phyloP scores from a whole-genome alignment of 2,888 invertebrate species.

The Tromatobia lineatoria region DNA sequence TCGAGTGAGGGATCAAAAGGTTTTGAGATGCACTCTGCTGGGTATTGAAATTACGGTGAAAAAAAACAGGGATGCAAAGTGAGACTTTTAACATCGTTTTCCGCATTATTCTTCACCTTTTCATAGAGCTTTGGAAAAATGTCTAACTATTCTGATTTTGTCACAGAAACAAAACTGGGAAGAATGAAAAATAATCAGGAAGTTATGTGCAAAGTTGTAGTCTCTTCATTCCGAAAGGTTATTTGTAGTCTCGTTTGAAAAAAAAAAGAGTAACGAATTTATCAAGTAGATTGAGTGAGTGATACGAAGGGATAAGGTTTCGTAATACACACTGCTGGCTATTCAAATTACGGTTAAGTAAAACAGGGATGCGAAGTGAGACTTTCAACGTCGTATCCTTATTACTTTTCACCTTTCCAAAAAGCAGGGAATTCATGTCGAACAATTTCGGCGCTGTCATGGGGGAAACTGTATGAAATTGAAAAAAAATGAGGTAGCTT shows the following conservation, averaged over 20 bases:
- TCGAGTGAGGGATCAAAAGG: conserved; percentile 7
- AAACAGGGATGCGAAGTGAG: neutral
- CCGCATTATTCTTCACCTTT: neutral
- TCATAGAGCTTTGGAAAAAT: too few species aligned
- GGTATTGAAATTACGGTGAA: neutral
- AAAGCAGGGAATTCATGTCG: too few species aligned
- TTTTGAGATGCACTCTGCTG: neutral
- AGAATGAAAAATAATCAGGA: too few species aligned
- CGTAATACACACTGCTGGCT: neutral
- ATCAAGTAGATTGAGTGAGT: conserved; percentile 20
- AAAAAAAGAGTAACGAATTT: conserved; percentile 20
- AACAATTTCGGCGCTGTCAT: too few species aligned
- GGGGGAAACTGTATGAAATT: too few species aligned
- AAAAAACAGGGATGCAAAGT: neutral
- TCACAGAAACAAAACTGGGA: too few species aligned
- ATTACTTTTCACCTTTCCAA: neutral
- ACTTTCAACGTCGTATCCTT: neutral
- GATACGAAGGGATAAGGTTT: neutral
- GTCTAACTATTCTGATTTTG: too few species aligned
- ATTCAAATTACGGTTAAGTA: neutral
- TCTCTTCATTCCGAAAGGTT: too few species aligned
- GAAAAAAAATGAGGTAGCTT: too few species aligned
- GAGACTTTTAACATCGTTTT: neutral
- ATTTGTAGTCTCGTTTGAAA: too few species aligned
- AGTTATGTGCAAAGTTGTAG: too few species aligned